phyloP scores from a whole-genome alignment of 2,113 vertebrate genomes.

The Gnathonemus longibarbis region DNA sequence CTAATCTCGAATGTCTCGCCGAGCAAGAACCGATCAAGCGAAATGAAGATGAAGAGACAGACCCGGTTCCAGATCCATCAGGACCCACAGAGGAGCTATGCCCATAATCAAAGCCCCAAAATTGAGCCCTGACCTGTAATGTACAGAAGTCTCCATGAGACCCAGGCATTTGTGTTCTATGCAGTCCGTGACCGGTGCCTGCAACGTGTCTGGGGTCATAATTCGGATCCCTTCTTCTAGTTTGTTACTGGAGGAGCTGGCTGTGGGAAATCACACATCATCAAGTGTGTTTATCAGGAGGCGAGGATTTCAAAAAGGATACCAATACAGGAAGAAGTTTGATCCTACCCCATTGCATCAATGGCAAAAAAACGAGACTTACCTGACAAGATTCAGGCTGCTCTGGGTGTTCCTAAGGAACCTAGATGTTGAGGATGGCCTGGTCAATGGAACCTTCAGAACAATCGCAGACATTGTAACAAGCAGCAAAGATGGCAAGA shows the following conservation, averaged over 20 bases:
- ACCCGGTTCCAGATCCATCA: slow-evolving; percentile 20
- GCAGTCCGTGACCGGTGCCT: slow-evolving; percentile 18
- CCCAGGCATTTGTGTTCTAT: slow-evolving; percentile 27
- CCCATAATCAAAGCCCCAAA: background rate
- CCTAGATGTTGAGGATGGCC: too few relatives aligned
- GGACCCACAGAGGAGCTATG: background rate
- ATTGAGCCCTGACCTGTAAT: background rate
- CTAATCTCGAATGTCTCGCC: background rate
- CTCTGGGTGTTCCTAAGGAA: too few relatives aligned
- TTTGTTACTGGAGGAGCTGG: slow-evolving; percentile 27
- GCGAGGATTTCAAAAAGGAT: background rate
- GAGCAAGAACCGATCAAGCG: slow-evolving; percentile 11
- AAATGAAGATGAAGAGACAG: background rate
- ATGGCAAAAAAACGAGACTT: too few relatives aligned
- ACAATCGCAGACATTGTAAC: too few relatives aligned
- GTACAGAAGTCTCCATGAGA: slow-evolving; percentile 23
- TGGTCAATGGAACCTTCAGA: too few relatives aligned
- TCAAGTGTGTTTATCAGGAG: slow-evolving; percentile 26
- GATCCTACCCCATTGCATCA: too few relatives aligned
- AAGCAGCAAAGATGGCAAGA: too few relatives aligned
- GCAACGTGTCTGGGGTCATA: background rate
- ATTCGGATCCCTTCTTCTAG: slow-evolving; percentile 13
- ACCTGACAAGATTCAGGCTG: too few relatives aligned
- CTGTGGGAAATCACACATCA: slow-evolving; percentile 28
- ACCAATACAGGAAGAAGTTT: too few relatives aligned